Percentiles rank a stretch among this genome's conserved stretches.
These are phyloP conservation scores for Varroa destructor DNA, from an alignment of 1,140 invertebrate genomes.

Conservation along the genomic window DNA sequence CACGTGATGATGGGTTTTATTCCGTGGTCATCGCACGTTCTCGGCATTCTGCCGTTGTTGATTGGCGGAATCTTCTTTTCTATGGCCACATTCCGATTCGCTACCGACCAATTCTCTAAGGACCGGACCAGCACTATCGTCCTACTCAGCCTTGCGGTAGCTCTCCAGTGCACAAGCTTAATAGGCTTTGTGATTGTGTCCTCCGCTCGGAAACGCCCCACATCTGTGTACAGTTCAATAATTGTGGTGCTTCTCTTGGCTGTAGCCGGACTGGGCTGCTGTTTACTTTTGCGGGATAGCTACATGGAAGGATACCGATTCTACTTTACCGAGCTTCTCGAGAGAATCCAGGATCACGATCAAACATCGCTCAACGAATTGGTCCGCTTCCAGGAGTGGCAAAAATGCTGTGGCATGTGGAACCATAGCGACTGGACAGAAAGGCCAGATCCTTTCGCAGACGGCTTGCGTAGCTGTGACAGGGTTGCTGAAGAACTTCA, in stretches of 20 bases:
- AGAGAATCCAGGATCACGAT: not conserved
- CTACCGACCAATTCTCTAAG: not conserved
- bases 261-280: conserved; percentile 2
- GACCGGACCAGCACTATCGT: not conserved
- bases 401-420: conserved; percentile 21
- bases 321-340: conserved; percentile 5
- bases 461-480: conserved; percentile 15
- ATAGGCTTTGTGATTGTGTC: conserved; percentile 8
- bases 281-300: conserved; percentile 4
- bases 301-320: not conserved
- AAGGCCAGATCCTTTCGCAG: not conserved
- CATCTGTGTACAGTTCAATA: not conserved
- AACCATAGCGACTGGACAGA: conserved; percentile 13
- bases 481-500: not conserved
- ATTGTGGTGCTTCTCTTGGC: not conserved
- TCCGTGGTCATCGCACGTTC: conserved; percentile 3
- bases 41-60: conserved; percentile 5
- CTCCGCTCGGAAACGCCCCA: not conserved
- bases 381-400: conserved; percentile 10
- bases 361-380: conserved; percentile 13
- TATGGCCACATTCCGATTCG: conserved; percentile 1
- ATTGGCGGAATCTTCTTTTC: conserved; percentile 1
- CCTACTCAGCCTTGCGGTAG: not conserved
- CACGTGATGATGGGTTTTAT: not conserved
- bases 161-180: not conserved